Evolutionary conservation across 2,797 vertebrate genomes (phyloP).

Genomic region (Choloepus didactylus): DNA sequence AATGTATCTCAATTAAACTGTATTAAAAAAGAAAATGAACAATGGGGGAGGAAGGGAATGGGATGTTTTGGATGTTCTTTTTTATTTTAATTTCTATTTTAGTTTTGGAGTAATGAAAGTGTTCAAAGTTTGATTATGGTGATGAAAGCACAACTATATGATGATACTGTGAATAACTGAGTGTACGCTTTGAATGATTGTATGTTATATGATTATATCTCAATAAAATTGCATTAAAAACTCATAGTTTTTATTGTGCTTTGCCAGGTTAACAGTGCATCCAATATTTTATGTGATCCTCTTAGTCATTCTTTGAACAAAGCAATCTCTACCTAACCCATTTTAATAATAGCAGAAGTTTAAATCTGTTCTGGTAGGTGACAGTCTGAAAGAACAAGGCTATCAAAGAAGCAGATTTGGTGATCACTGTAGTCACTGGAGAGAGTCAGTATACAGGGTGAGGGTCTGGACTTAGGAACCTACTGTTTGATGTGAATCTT

Average conservation of each 20-base stretch:
- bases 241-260: not conserved
- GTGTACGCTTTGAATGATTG: too few relatives aligned
- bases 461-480: too few relatives aligned
- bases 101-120: too few relatives aligned
- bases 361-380: not conserved
- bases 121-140: too few relatives aligned
- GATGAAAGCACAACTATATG: too few relatives aligned
- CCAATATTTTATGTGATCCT: not conserved
- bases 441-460: not conserved
- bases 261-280: not conserved
- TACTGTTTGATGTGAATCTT: not conserved
- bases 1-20: too few relatives aligned
- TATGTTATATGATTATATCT: too few relatives aligned
- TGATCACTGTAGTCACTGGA: not conserved
- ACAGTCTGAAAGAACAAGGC: not conserved
- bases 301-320: not conserved
- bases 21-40: too few relatives aligned
- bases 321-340: not conserved
- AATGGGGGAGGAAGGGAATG: too few relatives aligned
- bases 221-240: not conserved
- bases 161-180: too few relatives aligned
- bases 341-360: not conserved
- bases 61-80: too few relatives aligned
- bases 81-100: too few relatives aligned
- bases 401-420: not conserved